Evolutionary conservation across 1,140 invertebrate species (phyloP), one percentile per base, ranked within the genome.

Genomic region (Caenorhabditis inopinata): DNA sequence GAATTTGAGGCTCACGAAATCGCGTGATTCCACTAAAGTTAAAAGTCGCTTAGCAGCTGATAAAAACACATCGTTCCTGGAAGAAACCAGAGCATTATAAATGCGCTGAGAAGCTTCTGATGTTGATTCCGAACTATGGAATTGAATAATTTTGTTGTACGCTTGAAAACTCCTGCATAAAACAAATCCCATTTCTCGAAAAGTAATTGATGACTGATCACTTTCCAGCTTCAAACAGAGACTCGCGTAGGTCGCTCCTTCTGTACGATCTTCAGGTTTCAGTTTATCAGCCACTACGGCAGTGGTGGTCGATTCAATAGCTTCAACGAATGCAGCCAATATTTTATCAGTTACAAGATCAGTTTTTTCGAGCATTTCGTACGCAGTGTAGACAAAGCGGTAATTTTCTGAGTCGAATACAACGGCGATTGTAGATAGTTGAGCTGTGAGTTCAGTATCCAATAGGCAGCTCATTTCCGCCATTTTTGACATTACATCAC

Each of bases 61-160:
- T 29, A 81, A 42, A 35, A 88, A 87, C 0, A 87, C 42, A 1
- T 45, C 32, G 9, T 9, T 32, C 77, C 76, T 16, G 82, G 83
- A 7, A 74, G 45, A 21, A 68, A 85, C 35, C 23, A 53, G 23
- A 85, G 29, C 11, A 35, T 83, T 51, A 5, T 83, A 53, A 2
- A 53, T 32, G 46, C 38, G 21, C 32, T 76, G 38, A 23, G 49
- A 53, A 16, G n/a, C 6, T 80, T 51, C 25, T 32, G 21, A 18
- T 76, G 76, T 45, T 86, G 86, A 84, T 29, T 87, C 85, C 46
- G 87, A 82, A 32, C 84, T 80, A 76, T 87, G 85, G 45, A 75
- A 85, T 23, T 79, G 16, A 2, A 87, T 78, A 79, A 87, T 80
- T 53, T 73, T 45, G 46, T 87, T 86, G 45, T 85, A 87, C 32